These are phyloP conservation scores for Potamilus streckersoni DNA, from an alignment of 1,140 invertebrate species.

Conservation along the genomic window DNA sequence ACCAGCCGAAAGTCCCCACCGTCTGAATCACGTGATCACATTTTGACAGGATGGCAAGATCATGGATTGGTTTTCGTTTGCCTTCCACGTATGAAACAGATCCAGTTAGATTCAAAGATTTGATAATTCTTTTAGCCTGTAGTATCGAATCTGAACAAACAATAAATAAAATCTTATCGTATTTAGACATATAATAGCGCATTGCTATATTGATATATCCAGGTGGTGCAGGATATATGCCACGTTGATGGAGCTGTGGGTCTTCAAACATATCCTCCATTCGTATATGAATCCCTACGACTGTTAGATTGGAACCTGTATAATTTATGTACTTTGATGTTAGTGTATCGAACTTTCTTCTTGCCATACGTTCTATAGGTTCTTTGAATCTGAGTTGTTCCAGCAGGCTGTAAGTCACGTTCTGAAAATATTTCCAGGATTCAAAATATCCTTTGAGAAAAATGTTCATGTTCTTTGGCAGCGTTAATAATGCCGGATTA, in stretches of 20 bases:
- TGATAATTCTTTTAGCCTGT: constrained; percentile 11
- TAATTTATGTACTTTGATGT: constrained; percentile 10
- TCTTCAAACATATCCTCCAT: constrained; percentile 45
- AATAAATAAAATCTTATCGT: constrained; percentile 28
- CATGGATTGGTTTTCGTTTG: constrained; percentile 31
- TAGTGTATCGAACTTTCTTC: constrained; percentile 8
- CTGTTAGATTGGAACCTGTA: constrained; percentile 7
- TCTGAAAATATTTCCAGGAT: constrained; percentile 51
- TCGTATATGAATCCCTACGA: constrained; percentile 50
- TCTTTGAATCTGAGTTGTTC: constrained; percentile 40
- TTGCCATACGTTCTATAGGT: constrained; percentile 19
- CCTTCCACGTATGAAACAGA: constrained; percentile 21
- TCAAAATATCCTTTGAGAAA: constrained; percentile 39
- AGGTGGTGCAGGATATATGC: constrained; percentile 27
- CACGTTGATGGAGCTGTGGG: constrained; percentile 2
- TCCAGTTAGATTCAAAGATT: constrained; percentile 3
- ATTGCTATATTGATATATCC: constrained; percentile 36
- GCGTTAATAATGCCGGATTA: constrained; percentile 31
- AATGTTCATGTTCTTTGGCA: constrained; percentile 19
- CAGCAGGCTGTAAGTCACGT: constrained; percentile 27
- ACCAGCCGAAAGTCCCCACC: constrained; percentile 58
- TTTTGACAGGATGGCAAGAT: constrained; percentile 42
- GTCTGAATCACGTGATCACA: constrained; percentile 57
- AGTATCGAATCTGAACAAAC: constrained; percentile 38
- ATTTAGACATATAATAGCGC: constrained; percentile 20